Percentiles rank a stretch among this genome's conserved stretches.
These are phyloP conservation scores for Atrina japonica DNA, from an alignment of 2,888 invertebrate species.

Conservation along the genomic window DNA sequence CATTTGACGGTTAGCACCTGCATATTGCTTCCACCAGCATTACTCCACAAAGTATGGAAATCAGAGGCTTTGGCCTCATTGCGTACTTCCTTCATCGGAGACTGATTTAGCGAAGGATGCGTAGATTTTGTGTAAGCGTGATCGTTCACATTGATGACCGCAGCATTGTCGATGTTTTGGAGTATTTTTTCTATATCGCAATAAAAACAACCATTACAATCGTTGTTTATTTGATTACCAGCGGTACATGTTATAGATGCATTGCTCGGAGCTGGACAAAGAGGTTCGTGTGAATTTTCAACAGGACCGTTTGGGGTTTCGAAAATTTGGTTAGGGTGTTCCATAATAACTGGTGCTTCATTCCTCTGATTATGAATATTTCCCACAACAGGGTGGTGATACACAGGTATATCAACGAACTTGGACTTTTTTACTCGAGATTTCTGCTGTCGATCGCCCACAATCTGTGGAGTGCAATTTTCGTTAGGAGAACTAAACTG, in stretches of 20 bases:
- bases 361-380: no score
- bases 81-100: neutral
- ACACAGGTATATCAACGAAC: no score
- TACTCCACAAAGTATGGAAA: neutral
- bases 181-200: constrained; percentile 19
- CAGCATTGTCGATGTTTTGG: constrained; percentile 3
- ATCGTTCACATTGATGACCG: neutral
- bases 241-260: neutral
- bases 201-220: constrained; percentile 14
- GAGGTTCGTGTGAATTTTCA: no score
- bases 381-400: no score
- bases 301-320: no score
- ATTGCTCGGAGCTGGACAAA: constrained; percentile 2
- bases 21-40: neutral
- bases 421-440: no score
- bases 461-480: no score
- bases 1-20: neutral
- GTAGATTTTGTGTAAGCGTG: constrained; percentile 16
- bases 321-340: no score
- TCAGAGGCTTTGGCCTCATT: neutral
- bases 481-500: no score
- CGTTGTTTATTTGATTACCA: neutral
- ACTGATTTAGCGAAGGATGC: neutral
- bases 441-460: no score
- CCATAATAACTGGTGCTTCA: no score